phyloP scores from a whole-genome alignment of 2,113 vertebrate species.

The Motacilla alba region DNA sequence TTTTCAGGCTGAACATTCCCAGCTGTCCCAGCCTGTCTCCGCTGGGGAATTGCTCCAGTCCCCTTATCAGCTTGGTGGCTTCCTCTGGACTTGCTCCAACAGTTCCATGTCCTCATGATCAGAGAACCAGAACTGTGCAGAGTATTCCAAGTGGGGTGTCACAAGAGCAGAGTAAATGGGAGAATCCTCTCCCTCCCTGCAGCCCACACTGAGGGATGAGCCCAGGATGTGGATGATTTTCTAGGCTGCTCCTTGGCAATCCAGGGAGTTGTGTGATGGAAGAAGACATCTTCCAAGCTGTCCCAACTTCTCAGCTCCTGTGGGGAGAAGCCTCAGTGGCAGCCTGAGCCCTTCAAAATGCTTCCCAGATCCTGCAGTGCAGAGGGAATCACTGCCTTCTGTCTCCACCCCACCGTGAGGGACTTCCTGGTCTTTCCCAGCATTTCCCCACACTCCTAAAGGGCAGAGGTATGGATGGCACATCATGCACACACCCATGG shows the following conservation, averaged over 20 bases:
- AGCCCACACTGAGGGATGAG: neutral
- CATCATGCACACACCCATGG: neutral
- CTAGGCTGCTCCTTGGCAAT: neutral
- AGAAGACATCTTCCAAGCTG: neutral
- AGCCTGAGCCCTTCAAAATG: neutral
- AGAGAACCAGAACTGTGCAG: neutral
- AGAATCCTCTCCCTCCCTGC: neutral
- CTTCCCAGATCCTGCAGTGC: neutral
- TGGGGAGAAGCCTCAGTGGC: neutral
- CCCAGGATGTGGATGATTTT: neutral
- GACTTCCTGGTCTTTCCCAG: neutral
- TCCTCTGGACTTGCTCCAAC: neutral
- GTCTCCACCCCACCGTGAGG: neutral
- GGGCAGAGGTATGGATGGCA: neutral
- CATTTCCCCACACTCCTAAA: neutral
- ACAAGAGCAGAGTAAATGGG: neutral
- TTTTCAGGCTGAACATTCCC: neutral
- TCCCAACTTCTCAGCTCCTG: accelerated
- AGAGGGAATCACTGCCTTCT: neutral
- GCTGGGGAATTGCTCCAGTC: neutral
- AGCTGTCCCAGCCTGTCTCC: neutral
- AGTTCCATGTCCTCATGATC: neutral
- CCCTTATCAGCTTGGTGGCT: neutral
- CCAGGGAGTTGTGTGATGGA: neutral
- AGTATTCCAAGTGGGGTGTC: neutral